These are phyloP conservation scores for Oplegnathus fasciatus DNA, from an alignment of 2,113 vertebrate genomes.

Conservation along the genomic window DNA sequence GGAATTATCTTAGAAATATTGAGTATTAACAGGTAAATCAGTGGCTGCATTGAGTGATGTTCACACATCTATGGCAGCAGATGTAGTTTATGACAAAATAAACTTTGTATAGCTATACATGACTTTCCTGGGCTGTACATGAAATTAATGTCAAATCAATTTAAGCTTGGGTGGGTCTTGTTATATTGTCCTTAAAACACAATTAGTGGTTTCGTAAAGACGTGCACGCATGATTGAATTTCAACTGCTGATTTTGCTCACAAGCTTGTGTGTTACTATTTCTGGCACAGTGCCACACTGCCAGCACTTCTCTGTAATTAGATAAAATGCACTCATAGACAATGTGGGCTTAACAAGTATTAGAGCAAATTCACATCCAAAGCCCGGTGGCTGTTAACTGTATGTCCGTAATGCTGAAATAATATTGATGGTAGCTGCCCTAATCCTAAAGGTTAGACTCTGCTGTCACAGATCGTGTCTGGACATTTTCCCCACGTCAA, in stretches of 20 bases:
- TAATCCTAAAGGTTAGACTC: neutral
- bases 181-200: neutral
- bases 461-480: neutral
- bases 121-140: neutral
- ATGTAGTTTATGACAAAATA: neutral
- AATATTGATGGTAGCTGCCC: neutral
- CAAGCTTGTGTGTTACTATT: constrained; percentile 7
- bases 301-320: neutral
- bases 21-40: too few relatives aligned
- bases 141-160: neutral
- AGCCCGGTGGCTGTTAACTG: neutral
- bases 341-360: neutral
- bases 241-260: constrained; percentile 4
- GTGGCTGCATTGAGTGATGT: too few relatives aligned
- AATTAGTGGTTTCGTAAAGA: constrained; percentile 8
- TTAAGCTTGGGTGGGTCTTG: neutral
- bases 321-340: constrained; percentile 11
- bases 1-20: neutral
- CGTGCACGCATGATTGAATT: neutral
- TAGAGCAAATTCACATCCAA: neutral
- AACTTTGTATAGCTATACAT: too few relatives aligned
- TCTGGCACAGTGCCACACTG: constrained; percentile 3
- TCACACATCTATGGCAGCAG: neutral
- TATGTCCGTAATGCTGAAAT: neutral
- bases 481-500: neutral